phyloP scores from a whole-genome alignment of 2,113 vertebrate genomes.

The Mormyrus lacerda region DNA sequence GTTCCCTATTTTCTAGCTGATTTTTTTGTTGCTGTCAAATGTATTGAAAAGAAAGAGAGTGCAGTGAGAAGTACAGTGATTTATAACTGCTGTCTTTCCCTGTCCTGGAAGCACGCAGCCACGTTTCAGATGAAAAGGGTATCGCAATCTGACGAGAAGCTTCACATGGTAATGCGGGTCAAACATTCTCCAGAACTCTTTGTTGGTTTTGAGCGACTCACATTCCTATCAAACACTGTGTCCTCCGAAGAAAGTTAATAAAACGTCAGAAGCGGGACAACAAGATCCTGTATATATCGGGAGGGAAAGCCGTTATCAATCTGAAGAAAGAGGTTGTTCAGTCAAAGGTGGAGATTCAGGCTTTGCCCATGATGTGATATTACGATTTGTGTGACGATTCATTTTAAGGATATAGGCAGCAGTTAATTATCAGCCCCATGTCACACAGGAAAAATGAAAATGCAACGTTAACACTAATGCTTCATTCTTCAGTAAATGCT shows the following conservation, averaged over 20 bases:
- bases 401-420: conserved; percentile 7
- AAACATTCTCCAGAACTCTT: conserved; percentile 4
- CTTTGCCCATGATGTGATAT: neutral
- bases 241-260: neutral
- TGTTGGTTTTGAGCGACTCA: neutral
- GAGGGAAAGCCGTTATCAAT: conserved; percentile 7
- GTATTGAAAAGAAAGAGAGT: neutral
- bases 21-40: neutral
- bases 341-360: neutral
- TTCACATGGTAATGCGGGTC: neutral
- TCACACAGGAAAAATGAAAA: neutral
- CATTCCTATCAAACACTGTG: neutral
- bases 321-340: neutral
- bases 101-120: neutral
- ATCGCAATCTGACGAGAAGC: conserved; percentile 7
- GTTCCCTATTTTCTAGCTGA: neutral
- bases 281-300: neutral
- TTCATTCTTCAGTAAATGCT: neutral
- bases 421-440: neutral
- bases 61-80: neutral
- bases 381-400: neutral
- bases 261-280: neutral
- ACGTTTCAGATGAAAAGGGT: neutral
- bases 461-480: neutral
- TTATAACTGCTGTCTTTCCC: neutral